Evolutionary conservation across 2,888 invertebrate species (phyloP), one percentile per base, ranked within the genome.

Genomic region (Apodemia zela): DNA sequence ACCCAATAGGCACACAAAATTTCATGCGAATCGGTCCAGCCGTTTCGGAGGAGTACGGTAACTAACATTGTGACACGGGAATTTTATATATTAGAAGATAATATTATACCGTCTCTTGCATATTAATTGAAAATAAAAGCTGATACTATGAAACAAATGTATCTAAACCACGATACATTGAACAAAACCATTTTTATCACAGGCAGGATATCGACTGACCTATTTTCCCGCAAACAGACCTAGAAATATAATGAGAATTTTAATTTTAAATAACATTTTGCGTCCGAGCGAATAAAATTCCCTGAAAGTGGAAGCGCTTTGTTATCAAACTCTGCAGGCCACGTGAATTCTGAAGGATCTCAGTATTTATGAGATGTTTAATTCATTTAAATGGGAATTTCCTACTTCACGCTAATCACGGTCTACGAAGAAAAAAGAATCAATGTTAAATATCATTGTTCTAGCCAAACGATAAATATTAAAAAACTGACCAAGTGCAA

Each of bases 311-410:
- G 59, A 33, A 45, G 21, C 47, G 45, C 64, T 68, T 68, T 68
- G 66, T 68, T 68, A 65, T 67, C 66, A 67, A 66, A 60, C 63
- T 61, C 63, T 67, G 60, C 68, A 68, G 67, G 67, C 66, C 61
- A 64, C 63, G 63, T 61, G 60, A 58, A 66, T 66, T 60, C 64
- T 61, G 47, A 63, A 65, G 64, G 65, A 65, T 66, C 66, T 65
- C 35, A 60, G 35, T 65, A 62, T 65, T 66, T 65, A 67, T 51
- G 25, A 21, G 51, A 51, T 51, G 51, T 51, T 35, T 35, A 21
- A 51, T 51, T 51, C 51, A 51, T 51, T 51, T 51, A 51, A 42
- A 51, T 25, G 51, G 51, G 21, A 51, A 51, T 25, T 25, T 51
- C 51, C 51, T 51, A 21, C 51, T 51, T 51, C 42, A 18, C 51